phyloP scores from a whole-genome alignment of 2,113 vertebrate genomes.

The Grantiella picta region DNA sequence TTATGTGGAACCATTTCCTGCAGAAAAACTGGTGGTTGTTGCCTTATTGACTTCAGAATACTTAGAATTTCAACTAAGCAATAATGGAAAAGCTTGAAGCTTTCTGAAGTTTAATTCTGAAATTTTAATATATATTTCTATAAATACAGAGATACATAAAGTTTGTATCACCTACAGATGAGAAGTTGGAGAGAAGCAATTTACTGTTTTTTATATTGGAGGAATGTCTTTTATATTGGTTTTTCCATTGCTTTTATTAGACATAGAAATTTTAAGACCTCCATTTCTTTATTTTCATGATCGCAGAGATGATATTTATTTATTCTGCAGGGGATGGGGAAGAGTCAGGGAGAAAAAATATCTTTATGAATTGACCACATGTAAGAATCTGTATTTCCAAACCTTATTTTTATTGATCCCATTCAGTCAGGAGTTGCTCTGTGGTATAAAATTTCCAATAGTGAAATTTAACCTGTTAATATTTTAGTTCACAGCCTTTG shows the following conservation, averaged over 20 bases:
- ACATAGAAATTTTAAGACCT: background rate
- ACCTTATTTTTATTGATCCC: background rate
- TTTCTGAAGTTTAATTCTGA: background rate
- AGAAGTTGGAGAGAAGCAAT: background rate
- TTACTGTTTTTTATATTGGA: background rate
- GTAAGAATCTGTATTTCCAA: background rate
- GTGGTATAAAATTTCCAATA: background rate
- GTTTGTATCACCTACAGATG: background rate
- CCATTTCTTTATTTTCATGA: background rate
- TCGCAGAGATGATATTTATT: background rate
- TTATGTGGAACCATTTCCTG: background rate
- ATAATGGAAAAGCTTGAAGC: background rate
- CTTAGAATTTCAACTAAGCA: background rate
- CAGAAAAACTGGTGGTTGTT: background rate
- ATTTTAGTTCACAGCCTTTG: background rate
- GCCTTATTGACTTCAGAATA: background rate
- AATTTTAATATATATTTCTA: background rate
- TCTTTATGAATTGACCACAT: background rate
- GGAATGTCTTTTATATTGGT: fast-evolving
- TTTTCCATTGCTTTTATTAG: background rate
- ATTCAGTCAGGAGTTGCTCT: background rate
- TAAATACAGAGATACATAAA: background rate
- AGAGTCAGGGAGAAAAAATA: background rate
- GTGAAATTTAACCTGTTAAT: background rate
- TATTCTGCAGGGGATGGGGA: background rate